phyloP scores from a whole-genome alignment of 1,140 invertebrate genomes.

The Lucilia cuprina region DNA sequence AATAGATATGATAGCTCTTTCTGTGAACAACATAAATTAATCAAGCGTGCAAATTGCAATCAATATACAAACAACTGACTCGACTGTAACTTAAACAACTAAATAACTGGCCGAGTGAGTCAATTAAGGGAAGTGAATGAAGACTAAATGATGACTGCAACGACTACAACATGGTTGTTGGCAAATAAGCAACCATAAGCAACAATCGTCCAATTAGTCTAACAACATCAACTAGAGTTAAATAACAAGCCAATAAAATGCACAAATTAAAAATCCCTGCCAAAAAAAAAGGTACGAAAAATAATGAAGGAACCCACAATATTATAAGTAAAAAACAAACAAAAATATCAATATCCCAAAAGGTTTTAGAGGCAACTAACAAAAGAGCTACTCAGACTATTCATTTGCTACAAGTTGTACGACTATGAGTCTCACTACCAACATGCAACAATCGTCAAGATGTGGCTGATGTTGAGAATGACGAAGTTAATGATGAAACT shows the following conservation, averaged over 20 bases:
- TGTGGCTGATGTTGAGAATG: background rate
- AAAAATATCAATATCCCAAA: too few relatives aligned
- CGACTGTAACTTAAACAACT: background rate
- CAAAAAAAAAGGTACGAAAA: background rate
- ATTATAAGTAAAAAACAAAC: background rate
- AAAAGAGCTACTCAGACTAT: too few relatives aligned
- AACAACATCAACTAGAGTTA: constrained; percentile 33
- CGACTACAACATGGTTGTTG: background rate
- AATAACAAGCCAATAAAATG: constrained; percentile 31
- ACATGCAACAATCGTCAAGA: background rate
- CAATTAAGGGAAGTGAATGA: background rate
- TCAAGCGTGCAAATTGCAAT: constrained; percentile 19
- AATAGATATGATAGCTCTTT: background rate
- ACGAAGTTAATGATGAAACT: constrained; percentile 21
- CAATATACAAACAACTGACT: background rate
- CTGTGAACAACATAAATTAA: background rate
- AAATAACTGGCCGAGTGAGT: background rate
- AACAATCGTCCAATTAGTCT: constrained; percentile 33
- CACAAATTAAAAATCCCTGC: constrained; percentile 8
- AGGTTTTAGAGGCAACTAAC: too few relatives aligned
- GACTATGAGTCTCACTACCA: background rate
- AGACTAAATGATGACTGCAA: background rate
- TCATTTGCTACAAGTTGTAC: background rate
- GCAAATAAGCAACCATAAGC: constrained; percentile 1
- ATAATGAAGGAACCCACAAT: constrained; percentile 33